Evolutionary conservation across 2,888 invertebrate genomes (phyloP).

Genomic region (Drosophila tanythrix): DNA sequence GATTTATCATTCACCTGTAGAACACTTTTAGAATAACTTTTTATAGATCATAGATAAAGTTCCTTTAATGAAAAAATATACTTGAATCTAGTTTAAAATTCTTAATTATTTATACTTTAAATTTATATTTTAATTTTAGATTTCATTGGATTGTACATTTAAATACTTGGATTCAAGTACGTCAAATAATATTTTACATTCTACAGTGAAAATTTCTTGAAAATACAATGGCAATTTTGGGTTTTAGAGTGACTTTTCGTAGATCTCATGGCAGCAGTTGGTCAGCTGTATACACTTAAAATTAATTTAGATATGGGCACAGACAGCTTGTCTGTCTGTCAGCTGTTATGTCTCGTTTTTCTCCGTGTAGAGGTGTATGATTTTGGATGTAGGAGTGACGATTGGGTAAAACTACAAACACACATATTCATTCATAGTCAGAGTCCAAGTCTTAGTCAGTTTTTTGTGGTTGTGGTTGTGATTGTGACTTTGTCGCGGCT

Average conservation of each 20-base stretch:
- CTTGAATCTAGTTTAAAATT: not conserved
- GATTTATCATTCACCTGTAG: not conserved
- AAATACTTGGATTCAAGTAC: not conserved
- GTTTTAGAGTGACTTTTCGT: not conserved
- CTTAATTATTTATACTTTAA: not conserved
- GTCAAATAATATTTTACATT: not conserved
- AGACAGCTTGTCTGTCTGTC: not conserved
- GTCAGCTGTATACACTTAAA: not conserved
- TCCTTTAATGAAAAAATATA: not conserved
- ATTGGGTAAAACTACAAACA: slow-evolving; percentile 15
- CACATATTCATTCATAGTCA: slow-evolving; percentile 5
- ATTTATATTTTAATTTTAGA: not conserved
- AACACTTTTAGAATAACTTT: not conserved
- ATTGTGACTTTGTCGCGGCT: slow-evolving; percentile 39
- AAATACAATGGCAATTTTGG: not conserved
- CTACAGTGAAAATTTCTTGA: not conserved
- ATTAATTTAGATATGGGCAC: not conserved
- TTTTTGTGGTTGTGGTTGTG: slow-evolving; percentile 23
- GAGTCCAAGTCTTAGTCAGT: slow-evolving; percentile 22
- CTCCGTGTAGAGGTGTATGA: slow-evolving; percentile 1
- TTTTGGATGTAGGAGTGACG: slow-evolving; percentile 28
- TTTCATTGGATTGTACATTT: not conserved
- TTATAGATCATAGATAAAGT: not conserved
- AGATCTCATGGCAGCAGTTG: not conserved
- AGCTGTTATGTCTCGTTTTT: not conserved